These are phyloP conservation scores for Brachionus paranguensis DNA, from an alignment of 1,140 invertebrate genomes.

Conservation along the genomic window DNA sequence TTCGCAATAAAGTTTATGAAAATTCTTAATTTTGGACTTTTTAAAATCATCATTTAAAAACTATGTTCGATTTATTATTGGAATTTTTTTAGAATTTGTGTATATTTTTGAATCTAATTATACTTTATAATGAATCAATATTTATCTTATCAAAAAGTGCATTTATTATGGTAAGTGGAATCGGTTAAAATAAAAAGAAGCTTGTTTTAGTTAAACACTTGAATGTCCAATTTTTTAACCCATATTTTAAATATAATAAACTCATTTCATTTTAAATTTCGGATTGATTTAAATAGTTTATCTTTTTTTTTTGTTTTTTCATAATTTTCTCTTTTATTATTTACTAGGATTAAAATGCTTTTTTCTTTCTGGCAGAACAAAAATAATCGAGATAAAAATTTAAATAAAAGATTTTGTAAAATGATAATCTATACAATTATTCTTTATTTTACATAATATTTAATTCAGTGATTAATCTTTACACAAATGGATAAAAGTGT, in stretches of 20 bases:
- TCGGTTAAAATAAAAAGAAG: background rate
- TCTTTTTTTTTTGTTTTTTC: no score
- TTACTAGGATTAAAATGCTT: background rate
- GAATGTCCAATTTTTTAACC: background rate
- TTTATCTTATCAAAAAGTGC: background rate
- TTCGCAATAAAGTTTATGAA: no score
- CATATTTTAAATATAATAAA: background rate
- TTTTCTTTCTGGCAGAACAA: background rate
- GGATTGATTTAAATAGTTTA: no score
- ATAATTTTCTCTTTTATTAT: no score
- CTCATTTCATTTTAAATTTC: background rate
- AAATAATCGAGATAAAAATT: background rate
- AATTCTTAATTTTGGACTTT: background rate
- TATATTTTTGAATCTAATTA: background rate
- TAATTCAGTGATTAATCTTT: background rate
- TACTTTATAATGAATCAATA: background rate
- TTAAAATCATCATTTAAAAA: background rate
- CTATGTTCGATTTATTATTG: background rate
- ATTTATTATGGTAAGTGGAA: background rate
- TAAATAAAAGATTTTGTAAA: background rate
- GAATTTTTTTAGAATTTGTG: background rate
- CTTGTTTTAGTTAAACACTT: background rate
- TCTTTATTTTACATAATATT: background rate
- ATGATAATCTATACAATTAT: background rate
- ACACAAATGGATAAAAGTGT: background rate